These are phyloP conservation scores for Caenorhabditis afra DNA, from an alignment of 2,888 invertebrate genomes.

Conservation along the genomic window DNA sequence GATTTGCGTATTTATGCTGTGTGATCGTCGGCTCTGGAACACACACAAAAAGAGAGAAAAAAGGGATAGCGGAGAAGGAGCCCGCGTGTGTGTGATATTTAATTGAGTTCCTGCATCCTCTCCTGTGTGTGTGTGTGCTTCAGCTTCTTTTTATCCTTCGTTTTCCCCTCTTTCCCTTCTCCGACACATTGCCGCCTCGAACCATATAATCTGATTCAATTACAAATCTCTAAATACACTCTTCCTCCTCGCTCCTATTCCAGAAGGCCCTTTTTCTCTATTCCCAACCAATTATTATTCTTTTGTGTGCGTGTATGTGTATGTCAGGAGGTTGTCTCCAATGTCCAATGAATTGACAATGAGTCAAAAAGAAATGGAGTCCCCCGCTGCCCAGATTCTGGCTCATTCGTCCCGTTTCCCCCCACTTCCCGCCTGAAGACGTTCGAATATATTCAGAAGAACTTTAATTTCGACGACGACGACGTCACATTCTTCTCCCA, in stretches of 20 bases:
- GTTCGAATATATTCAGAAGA: too few species aligned
- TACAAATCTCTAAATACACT: conserved; percentile 9
- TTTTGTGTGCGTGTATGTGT: conserved; percentile 30
- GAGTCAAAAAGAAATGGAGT: conserved; percentile 1
- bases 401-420: too few species aligned
- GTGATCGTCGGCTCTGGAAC: background rate
- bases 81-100: conserved; percentile 23
- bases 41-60: too few species aligned
- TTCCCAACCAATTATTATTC: conserved; percentile 40
- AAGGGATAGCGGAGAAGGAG: background rate
- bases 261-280: background rate
- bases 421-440: too few species aligned
- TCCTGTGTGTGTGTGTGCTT: background rate
- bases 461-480: too few species aligned
- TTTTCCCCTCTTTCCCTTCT: background rate
- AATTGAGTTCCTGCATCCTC: conserved; percentile 28
- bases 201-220: background rate
- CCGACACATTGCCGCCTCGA: background rate
- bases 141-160: background rate
- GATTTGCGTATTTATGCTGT: conserved; percentile 7
- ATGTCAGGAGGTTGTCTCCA: conserved; percentile 7
- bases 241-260: background rate
- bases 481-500: too few species aligned
- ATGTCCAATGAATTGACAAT: conserved; percentile 49
- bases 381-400: background rate